phyloP scores from a whole-genome alignment of 2,797 vertebrate genomes.

The Oreochromis grahami region DNA sequence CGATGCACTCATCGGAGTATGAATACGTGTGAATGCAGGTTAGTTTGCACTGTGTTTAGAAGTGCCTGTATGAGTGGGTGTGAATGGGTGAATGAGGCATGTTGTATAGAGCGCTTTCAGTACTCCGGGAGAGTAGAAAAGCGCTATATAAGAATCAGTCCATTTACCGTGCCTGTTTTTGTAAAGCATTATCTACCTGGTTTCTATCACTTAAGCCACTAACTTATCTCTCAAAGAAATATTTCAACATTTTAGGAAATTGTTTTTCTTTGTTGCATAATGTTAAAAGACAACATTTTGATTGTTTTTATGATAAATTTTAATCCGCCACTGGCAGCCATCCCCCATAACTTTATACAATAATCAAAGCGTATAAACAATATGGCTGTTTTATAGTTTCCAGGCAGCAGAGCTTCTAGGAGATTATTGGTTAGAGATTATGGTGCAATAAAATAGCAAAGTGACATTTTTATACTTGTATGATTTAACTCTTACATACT shows the following conservation, averaged over 20 bases:
- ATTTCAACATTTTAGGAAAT: background rate
- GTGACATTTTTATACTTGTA: background rate
- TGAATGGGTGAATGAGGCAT: too few relatives aligned
- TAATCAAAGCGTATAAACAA: background rate
- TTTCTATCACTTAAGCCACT: background rate
- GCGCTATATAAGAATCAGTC: too few relatives aligned
- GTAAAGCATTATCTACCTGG: background rate
- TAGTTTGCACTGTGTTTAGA: too few relatives aligned
- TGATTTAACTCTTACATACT: background rate
- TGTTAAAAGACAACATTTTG: background rate
- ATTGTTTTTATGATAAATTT: background rate
- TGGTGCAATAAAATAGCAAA: background rate
- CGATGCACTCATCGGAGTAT: too few relatives aligned
- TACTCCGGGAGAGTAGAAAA: too few relatives aligned
- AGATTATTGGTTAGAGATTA: background rate
- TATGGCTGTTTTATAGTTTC: background rate
- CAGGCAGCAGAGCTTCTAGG: background rate
- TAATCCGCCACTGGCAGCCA: background rate
- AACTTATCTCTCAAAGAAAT: rapidly evolving
- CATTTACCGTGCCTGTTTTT: background rate
- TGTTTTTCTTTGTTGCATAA: background rate
- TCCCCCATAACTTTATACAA: background rate
- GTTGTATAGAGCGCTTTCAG: too few relatives aligned
- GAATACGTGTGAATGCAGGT: too few relatives aligned
- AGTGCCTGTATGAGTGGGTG: too few relatives aligned